Evolutionary conservation across 2,113 vertebrate species (phyloP).

Genomic region (Triplophysa rosa): DNA sequence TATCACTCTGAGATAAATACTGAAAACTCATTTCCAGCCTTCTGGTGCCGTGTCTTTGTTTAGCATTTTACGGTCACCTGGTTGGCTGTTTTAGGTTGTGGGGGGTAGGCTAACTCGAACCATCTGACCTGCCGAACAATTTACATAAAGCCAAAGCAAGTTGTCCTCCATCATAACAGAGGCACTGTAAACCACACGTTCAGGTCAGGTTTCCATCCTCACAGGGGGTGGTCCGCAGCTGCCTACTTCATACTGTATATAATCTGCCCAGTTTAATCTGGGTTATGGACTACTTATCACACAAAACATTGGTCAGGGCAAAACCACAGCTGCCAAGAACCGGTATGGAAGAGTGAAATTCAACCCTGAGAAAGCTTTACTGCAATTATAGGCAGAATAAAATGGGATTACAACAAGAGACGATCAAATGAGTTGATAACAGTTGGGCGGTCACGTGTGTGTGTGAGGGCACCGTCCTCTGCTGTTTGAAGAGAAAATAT

Average conservation of each 20-base stretch:
- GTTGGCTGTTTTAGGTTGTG: slow-evolving; percentile 17
- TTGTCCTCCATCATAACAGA: slow-evolving; percentile 29
- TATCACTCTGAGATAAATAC: slow-evolving; percentile 34
- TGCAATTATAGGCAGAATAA: slow-evolving; percentile 36
- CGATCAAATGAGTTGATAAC: slow-evolving; percentile 44
- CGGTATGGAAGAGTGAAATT: slow-evolving; percentile 41
- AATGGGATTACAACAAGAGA: slow-evolving; percentile 38
- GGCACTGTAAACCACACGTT: slow-evolving; percentile 44
- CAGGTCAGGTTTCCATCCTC: slow-evolving; percentile 41
- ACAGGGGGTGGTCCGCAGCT: slow-evolving; percentile 35
- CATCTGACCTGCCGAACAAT: slow-evolving; percentile 51
- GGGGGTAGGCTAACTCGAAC: slow-evolving; percentile 43
- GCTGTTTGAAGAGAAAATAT: slow-evolving; percentile 54
- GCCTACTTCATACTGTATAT: slow-evolving; percentile 38
- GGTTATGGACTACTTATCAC: slow-evolving; percentile 51
- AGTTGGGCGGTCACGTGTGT: slow-evolving; percentile 20
- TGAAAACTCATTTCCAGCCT: slow-evolving; percentile 35
- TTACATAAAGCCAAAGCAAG: slow-evolving; percentile 49
- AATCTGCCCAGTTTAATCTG: slow-evolving; percentile 36
- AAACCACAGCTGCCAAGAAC: slow-evolving; percentile 24
- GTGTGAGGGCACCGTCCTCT: neutral
- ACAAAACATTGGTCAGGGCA: slow-evolving; percentile 24
- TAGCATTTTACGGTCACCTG: slow-evolving; percentile 16
- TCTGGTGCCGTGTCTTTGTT: slow-evolving; percentile 35
- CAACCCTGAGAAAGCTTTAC: slow-evolving; percentile 31